Conservation (phyloP, 2,888 invertebrate species). For the Galerucella pusilla region DNA sequence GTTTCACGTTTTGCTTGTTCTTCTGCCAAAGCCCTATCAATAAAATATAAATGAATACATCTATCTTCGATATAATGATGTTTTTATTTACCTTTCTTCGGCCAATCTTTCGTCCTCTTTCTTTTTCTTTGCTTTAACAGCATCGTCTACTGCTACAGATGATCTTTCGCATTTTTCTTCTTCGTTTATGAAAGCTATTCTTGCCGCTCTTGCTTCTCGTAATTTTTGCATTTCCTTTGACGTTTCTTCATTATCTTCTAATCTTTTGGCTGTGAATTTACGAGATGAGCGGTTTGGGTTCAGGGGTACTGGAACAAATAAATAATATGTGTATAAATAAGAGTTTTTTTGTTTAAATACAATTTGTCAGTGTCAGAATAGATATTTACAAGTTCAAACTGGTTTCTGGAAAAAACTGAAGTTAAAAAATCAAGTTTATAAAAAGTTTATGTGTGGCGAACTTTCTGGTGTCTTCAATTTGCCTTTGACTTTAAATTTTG, state of each 20-base stretch:
- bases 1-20: constrained; percentile 69
- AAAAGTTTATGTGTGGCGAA: background rate
- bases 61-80: background rate
- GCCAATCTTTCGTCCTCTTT: constrained; percentile 70
- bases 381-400: no score
- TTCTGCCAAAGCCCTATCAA: constrained; percentile 68
- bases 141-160: constrained; percentile 63
- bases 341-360: background rate
- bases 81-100: constrained; percentile 68
- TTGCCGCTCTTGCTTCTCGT: constrained; percentile 73
- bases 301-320: constrained; percentile 62
- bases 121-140: constrained; percentile 68
- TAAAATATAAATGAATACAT: background rate
- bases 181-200: constrained; percentile 71
- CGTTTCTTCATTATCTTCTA: constrained; percentile 63
- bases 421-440: background rate
- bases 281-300: constrained; percentile 77
- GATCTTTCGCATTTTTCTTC: constrained; percentile 60
- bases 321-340: background rate
- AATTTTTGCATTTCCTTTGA: constrained; percentile 66
- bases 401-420: no score
- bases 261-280: constrained; percentile 70
- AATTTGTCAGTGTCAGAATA: no score
- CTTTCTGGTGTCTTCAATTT: no score
- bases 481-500: no score